These are phyloP conservation scores for Phrynocephalus vlangalii DNA, from an alignment of 2,797 vertebrate genomes.

Conservation along the genomic window DNA sequence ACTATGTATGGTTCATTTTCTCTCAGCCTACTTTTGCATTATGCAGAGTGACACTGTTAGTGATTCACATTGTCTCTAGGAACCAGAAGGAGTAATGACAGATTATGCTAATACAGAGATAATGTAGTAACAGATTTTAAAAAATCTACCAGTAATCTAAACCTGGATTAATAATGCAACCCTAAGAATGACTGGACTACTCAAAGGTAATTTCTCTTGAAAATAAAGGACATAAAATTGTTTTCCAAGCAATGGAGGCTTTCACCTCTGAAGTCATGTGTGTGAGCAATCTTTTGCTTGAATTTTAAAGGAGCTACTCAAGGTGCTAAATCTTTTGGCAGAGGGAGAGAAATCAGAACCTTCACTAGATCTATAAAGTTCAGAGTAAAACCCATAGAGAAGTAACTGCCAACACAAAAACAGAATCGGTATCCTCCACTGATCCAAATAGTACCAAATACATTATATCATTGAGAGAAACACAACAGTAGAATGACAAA, in stretches of 20 bases:
- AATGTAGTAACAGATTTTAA: not conserved
- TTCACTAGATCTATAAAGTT: too few relatives aligned
- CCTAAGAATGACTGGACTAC: not conserved
- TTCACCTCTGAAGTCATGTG: not conserved
- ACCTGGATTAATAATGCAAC: not conserved
- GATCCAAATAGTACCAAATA: not conserved
- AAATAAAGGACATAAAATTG: not conserved
- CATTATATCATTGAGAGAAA: not conserved
- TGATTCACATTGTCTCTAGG: constrained; percentile 15
- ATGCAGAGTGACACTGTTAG: constrained; percentile 19
- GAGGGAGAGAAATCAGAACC: too few relatives aligned
- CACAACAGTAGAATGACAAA: not conserved
- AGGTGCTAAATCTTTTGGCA: too few relatives aligned
- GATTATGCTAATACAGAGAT: constrained; percentile 21
- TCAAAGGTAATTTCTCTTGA: not conserved
- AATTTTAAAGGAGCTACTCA: too few relatives aligned
- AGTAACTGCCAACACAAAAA: too few relatives aligned
- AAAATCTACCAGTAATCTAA: not conserved
- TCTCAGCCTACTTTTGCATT: not conserved
- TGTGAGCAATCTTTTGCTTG: too few relatives aligned
- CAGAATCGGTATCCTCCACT: too few relatives aligned
- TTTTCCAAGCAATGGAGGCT: not conserved
- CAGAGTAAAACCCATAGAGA: too few relatives aligned
- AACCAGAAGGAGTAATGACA: constrained; percentile 13
- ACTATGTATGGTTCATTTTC: constrained; percentile 3